Evolutionary conservation across 2,113 vertebrate species (phyloP).

Genomic region (Indicator maculatus): DNA sequence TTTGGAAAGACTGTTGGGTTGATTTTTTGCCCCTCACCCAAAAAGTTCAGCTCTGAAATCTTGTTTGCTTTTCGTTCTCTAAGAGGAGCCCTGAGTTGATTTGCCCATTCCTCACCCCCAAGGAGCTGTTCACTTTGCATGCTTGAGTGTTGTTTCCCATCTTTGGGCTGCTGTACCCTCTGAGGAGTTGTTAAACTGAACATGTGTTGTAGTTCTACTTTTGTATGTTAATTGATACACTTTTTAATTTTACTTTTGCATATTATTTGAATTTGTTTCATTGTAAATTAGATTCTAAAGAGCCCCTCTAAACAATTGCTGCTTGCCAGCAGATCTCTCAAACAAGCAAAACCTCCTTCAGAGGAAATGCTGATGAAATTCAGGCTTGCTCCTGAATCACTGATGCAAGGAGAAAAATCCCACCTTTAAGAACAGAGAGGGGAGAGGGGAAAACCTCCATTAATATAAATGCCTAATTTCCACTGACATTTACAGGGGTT

Average conservation of each 20-base stretch:
- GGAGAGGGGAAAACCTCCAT: background rate
- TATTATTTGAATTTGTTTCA: constrained; percentile 69
- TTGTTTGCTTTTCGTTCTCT: background rate
- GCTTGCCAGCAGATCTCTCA: constrained; percentile 33
- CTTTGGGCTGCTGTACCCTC: constrained; percentile 21
- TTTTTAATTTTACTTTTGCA: constrained; percentile 72
- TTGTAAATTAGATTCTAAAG: constrained; percentile 67
- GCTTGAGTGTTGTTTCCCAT: background rate
- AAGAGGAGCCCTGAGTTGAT: background rate
- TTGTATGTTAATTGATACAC: constrained; percentile 73
- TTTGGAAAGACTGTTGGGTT: background rate
- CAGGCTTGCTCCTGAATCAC: constrained; percentile 21
- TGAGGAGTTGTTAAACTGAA: constrained; percentile 52
- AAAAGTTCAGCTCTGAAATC: background rate
- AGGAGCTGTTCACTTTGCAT: constrained; percentile 19
- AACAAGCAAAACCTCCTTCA: constrained; percentile 30
- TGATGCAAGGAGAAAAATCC: constrained; percentile 28
- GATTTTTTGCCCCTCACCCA: background rate
- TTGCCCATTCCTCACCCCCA: background rate
- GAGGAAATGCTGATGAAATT: constrained; percentile 58
- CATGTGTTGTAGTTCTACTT: constrained; percentile 48
- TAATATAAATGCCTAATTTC: constrained; percentile 62
- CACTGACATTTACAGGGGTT: constrained; percentile 65
- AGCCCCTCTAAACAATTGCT: constrained; percentile 52
- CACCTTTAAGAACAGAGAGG: background rate